phyloP scores from a whole-genome alignment of 2,113 vertebrate genomes.

The Cryptomyrus ogoouensis region DNA sequence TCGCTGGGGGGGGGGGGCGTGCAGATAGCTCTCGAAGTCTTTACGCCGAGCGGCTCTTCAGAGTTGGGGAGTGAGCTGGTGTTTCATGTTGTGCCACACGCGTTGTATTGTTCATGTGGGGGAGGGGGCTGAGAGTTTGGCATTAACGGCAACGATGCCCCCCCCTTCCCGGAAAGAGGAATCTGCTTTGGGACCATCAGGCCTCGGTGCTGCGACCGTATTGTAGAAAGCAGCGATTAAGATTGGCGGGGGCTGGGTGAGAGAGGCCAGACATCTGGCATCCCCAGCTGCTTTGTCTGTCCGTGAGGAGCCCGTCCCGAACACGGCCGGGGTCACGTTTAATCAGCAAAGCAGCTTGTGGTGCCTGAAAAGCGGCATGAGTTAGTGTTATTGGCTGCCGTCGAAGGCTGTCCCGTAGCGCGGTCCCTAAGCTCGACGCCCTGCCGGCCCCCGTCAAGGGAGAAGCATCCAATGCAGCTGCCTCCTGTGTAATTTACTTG shows the following conservation, averaged over 20 bases:
- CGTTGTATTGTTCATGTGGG: not conserved
- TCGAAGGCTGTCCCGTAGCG: not conserved
- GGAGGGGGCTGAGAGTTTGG: too few species aligned
- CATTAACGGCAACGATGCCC: not conserved
- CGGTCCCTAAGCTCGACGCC: not conserved
- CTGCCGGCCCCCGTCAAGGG: not conserved
- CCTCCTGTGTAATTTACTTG: not conserved
- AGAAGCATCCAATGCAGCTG: not conserved
- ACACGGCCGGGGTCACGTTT: not conserved
- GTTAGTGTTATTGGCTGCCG: not conserved
- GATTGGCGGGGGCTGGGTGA: not conserved
- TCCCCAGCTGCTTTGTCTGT: not conserved
- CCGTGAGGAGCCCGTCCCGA: not conserved
- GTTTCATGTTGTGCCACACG: not conserved
- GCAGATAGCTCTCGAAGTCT: not conserved
- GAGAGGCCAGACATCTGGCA: not conserved
- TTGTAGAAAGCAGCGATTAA: not conserved
- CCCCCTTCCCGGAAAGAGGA: too few species aligned
- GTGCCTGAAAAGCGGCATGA: not conserved
- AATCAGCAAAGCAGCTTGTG: not conserved
- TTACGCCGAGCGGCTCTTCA: constrained; percentile 11
- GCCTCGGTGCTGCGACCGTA: not conserved
- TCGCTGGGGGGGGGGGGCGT: constrained; percentile 13
- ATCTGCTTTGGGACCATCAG: not conserved
- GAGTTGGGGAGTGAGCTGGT: not conserved